Conservation (phyloP, 1,140 invertebrate species). For the Caenorhabditis briggsae region DNA sequence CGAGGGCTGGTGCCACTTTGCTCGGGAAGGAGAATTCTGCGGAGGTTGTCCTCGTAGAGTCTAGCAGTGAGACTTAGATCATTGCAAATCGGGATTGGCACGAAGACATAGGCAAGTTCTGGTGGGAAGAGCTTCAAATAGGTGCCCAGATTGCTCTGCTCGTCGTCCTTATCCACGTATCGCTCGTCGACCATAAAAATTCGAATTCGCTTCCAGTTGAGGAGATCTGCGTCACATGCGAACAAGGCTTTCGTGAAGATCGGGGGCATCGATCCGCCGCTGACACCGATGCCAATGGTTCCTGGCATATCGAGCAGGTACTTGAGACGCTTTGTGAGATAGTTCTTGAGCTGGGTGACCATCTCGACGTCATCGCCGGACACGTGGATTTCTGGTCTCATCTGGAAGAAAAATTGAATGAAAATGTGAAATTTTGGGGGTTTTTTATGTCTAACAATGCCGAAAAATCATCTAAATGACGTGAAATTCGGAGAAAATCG, state of each 20-base stretch:
- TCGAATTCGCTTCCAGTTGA: constrained; percentile 58
- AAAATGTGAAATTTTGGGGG: not conserved
- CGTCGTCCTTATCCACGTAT: constrained; percentile 67
- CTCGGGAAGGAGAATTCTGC: constrained; percentile 43
- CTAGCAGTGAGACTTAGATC: constrained; percentile 60
- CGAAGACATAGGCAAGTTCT: constrained; percentile 65
- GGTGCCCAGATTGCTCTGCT: constrained; percentile 70
- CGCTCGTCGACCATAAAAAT: constrained; percentile 72
- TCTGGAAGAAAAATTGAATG: not conserved
- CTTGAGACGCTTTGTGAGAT: not conserved
- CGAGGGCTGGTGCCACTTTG: constrained; percentile 61
- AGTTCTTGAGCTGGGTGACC: not conserved
- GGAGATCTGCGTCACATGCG: not conserved
- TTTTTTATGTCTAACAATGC: not conserved
- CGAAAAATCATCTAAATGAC: not conserved
- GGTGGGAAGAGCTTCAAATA: constrained; percentile 68
- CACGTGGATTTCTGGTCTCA: constrained; percentile 10
- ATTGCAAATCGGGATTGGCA: constrained; percentile 63
- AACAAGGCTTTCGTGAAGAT: constrained; percentile 60
- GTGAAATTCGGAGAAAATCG: too few relatives aligned
- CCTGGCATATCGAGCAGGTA: constrained; percentile 15
- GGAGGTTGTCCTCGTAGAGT: constrained; percentile 67
- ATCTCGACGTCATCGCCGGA: not conserved
- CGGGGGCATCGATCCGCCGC: constrained; percentile 74
- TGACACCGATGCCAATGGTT: constrained; percentile 1